Evolutionary conservation across 1,140 invertebrate genomes (phyloP).

Genomic region (Magallana ariakensis): DNA sequence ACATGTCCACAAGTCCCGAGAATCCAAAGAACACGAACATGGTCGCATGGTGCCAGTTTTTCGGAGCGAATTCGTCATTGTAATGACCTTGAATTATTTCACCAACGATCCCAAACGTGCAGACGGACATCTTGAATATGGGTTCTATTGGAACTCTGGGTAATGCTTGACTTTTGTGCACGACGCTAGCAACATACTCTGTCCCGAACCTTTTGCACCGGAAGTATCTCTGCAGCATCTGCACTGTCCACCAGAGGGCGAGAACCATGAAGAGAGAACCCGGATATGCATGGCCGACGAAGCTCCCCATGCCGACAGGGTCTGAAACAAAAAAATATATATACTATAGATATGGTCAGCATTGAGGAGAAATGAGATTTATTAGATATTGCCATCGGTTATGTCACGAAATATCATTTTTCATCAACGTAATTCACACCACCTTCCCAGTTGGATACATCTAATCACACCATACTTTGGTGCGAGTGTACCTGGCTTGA

Average conservation of each 20-base stretch:
- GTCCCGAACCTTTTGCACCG: conserved; percentile 39
- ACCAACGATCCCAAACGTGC: conserved; percentile 40
- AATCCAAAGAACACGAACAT: conserved; percentile 82
- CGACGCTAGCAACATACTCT: neutral
- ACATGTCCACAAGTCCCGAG: conserved; percentile 78
- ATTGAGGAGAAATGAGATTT: too few relatives aligned
- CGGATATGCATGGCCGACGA: conserved; percentile 80
- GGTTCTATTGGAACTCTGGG: conserved; percentile 52
- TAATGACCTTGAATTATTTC: conserved; percentile 53
- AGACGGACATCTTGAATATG: conserved; percentile 56
- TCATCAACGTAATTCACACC: too few relatives aligned
- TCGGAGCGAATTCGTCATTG: conserved; percentile 48
- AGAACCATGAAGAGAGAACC: conserved; percentile 81
- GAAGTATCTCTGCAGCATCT: conserved; percentile 76
- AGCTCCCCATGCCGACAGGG: conserved; percentile 78
- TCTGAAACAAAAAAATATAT: too few relatives aligned
- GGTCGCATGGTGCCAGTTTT: conserved; percentile 81
- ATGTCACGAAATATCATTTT: too few relatives aligned
- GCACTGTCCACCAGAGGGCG: conserved; percentile 80
- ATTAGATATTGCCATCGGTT: too few relatives aligned
- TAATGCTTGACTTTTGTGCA: neutral
- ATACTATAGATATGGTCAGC: too few relatives aligned
- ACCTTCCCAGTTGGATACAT: too few relatives aligned
- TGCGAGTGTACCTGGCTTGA: too few relatives aligned
- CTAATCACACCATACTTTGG: too few relatives aligned